phyloP scores from a whole-genome alignment of 2,797 vertebrate genomes.

The Falco rusticolus region DNA sequence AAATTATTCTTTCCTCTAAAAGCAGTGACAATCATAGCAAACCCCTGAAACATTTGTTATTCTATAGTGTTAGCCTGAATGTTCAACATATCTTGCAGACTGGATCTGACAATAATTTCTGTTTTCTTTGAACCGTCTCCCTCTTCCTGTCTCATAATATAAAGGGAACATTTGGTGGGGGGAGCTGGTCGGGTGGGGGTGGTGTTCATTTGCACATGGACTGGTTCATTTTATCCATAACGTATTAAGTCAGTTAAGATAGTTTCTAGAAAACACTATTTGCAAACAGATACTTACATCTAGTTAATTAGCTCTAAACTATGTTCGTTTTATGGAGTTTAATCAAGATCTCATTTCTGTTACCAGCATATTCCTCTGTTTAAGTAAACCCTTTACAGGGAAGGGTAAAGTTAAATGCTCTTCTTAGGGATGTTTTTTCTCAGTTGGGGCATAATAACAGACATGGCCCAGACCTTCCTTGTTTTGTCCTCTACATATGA shows the following conservation, averaged over 20 bases:
- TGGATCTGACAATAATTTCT: constrained; percentile 30
- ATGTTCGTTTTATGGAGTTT: neutral
- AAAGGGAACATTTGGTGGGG: neutral
- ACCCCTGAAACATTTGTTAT: neutral
- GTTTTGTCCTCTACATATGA: neutral
- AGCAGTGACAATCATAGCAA: constrained; percentile 11
- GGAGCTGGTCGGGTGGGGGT: too few relatives aligned
- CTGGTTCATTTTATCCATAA: neutral
- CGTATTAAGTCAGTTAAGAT: neutral
- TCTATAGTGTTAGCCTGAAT: neutral
- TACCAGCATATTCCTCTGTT: neutral
- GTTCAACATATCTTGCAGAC: neutral
- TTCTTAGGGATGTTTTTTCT: neutral
- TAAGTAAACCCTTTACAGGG: neutral
- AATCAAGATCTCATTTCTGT: neutral
- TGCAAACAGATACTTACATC: neutral
- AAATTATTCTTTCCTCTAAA: constrained; percentile 10
- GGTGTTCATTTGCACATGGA: neutral
- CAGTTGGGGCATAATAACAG: neutral
- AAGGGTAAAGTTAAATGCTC: neutral
- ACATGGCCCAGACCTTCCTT: neutral
- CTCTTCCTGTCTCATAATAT: neutral
- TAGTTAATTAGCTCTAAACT: neutral
- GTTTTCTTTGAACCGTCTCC: constrained; percentile 9
- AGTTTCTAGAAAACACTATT: neutral